A percentile compares a stretch with the other conserved stretches of the same genome.
Evolutionary conservation across 2,113 vertebrate genomes (phyloP).

Genomic region (Prolemur simus): DNA sequence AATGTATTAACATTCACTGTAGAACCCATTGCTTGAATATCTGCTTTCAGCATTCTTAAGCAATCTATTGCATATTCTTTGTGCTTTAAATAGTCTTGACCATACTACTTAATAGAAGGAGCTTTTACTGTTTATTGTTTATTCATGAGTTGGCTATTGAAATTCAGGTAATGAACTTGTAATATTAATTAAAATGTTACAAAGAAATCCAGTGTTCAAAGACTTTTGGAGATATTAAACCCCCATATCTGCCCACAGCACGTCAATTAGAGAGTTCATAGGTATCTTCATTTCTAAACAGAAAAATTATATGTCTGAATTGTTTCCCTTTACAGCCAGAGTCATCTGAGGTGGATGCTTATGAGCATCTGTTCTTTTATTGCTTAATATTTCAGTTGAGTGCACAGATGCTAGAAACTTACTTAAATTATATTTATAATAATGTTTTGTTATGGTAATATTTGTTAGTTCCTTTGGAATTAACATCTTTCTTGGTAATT

Average conservation of each 20-base stretch:
- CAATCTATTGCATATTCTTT: slow-evolving; percentile 27
- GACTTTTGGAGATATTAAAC: not conserved
- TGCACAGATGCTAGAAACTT: slow-evolving; percentile 16
- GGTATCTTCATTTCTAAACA: slow-evolving; percentile 17
- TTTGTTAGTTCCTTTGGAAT: not conserved
- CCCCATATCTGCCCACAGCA: not conserved
- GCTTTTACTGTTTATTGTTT: slow-evolving; percentile 54
- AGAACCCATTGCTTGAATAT: slow-evolving; percentile 41
- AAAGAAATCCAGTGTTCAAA: slow-evolving; percentile 6
- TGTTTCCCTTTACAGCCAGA: not conserved
- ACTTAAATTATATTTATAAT: not conserved
- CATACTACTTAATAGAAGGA: slow-evolving; percentile 34
- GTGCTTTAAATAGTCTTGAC: slow-evolving; percentile 30
- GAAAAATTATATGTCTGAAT: not conserved
- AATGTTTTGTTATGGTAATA: not conserved
- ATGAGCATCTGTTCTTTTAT: not conserved
- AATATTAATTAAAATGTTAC: slow-evolving; percentile 55
- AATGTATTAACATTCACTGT: slow-evolving; percentile 61
- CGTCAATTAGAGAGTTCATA: not conserved
- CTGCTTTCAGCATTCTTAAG: slow-evolving; percentile 51
- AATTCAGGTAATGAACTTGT: slow-evolving; percentile 40
- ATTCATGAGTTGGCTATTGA: slow-evolving; percentile 45
- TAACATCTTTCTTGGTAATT: not conserved
- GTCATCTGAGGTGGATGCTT: not conserved
- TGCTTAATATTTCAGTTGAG: not conserved